Evolutionary conservation across 2,797 vertebrate species (phyloP), one percentile per base, ranked within the genome.

Genomic region (Tapirus indicus): DNA sequence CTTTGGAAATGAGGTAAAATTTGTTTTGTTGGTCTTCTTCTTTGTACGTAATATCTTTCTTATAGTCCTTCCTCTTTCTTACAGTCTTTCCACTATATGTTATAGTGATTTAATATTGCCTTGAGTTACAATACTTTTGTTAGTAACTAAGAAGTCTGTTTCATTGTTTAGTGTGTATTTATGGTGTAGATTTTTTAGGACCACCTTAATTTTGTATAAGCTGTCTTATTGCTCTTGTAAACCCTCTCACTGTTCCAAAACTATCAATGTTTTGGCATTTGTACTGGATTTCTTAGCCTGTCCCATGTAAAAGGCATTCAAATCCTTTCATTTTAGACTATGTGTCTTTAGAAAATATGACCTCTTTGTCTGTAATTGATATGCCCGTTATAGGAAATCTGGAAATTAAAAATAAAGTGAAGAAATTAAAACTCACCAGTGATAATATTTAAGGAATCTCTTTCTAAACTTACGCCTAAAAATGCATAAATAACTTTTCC

Each of bases 1-100:
- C 0, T 99, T 99, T 49, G 99, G 99, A 89, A 99, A 98, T 99
- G 99, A 98, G 98, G 99, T 99, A 98, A 10, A 66, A 79, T 93
- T 72, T 27, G 29, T 17, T 97, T 78, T 75, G 47, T 72, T 52
- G 29, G 3, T 58, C 58, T 49, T 60, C 17, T 2, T 41, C 47
- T 91, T 88, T 88, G 84, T 64, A 9, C 12, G 13, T 91, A 96
- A 41, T 74, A 64, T 77, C 44, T 94, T 64, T 35, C 29, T 74
- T 83, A 3, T 44, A 20, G 0, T 78, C 44, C 69, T 21, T 54
- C 21, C 25, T 77, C 32, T 94, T 64, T 38, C 29, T 75, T 84
- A 3, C 52, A 20, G 0, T 78, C 44, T 74, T 21, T 54, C 21
- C 25, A 60, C 41, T 58, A 35, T 92, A 27, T 52, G 13, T 88